Base-by-base conservation (phyloP, 1,140 invertebrate species). In the Alviniconcha marisindica region DNA sequence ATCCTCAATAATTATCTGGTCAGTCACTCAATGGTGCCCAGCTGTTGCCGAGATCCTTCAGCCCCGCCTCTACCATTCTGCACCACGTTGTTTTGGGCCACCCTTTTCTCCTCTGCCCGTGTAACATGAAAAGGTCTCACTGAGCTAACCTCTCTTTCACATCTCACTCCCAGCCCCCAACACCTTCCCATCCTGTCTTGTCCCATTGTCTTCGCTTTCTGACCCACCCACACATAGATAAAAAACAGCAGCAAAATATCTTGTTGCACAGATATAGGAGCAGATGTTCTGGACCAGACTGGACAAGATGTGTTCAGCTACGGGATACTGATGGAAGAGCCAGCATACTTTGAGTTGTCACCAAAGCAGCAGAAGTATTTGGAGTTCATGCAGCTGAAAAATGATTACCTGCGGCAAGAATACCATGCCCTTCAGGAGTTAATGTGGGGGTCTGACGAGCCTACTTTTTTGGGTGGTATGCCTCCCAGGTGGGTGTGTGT, bases 241-340 rank as follows among this genome's bases (percentile, higher is more conserved):
- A n/a, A 2, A 31, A 28, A 31, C 1, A 18, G 24, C 15, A 21
- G 66, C 36, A 51, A 28, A 1, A 36, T 10, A 33, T 51, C 1
- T 73, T 83, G 73, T 60, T 56, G 90, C 92, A 83, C 93, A 95
- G 96, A 94, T 83, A 94, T 99, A 81, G 98, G 98, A 81, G 97
- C 98, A 73, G 98, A 99, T 95, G 96, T 99, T 79, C 94, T 99
- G 81, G 98, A 99, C 94, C 96, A 97, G 15, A 99, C 97, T 0
- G 97, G 97, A 89, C 96, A 98, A 93, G 97, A 97, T 94, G 95
- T 97, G 1, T 95, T 96, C 86, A 96, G 95, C 83, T 97, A 97
- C 93, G 97, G 97, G 12, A 94, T 95, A 54, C 93, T 99, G 51
- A 94, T 96, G 84, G 95, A 97, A 92, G 97, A 98, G 90, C 96